A percentile compares a stretch with the other conserved stretches of the same genome.
Evolutionary conservation across 2,888 invertebrate genomes (phyloP).

Genomic region (Tenthredo livida): DNA sequence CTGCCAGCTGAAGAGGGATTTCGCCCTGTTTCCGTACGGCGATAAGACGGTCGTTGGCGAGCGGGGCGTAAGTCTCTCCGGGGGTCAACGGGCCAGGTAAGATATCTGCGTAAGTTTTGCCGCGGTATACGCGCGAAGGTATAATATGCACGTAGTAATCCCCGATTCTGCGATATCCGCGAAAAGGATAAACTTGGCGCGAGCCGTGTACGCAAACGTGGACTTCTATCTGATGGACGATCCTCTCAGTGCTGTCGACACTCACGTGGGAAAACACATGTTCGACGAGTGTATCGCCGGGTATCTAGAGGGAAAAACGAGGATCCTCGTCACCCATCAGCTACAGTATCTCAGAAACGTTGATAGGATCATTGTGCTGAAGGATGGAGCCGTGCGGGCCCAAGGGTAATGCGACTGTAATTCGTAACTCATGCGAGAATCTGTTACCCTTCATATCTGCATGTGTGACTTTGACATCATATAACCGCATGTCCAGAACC

Average conservation of each 20-base stretch:
- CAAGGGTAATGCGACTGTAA: conserved; percentile 63
- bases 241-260: conserved; percentile 94
- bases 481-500: conserved; percentile 74
- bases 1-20: conserved; percentile 87
- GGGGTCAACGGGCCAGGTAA: conserved; percentile 84
- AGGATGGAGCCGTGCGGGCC: conserved; percentile 71
- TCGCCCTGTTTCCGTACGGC: conserved; percentile 88
- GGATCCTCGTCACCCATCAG: conserved; percentile 83
- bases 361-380: conserved; percentile 73
- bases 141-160: too few species aligned
- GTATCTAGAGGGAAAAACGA: conserved; percentile 79
- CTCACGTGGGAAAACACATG: conserved; percentile 92
- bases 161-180: conserved; percentile 34
- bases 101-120: not conserved
- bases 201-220: conserved; percentile 91
- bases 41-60: conserved; percentile 94
- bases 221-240: conserved; percentile 95
- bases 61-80: conserved; percentile 90
- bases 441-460: too few species aligned
- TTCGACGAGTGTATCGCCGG: conserved; percentile 90
- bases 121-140: not conserved
- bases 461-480: not conserved
- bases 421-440: not conserved
- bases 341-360: conserved; percentile 79
- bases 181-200: conserved; percentile 88